Base-by-base conservation (phyloP, 2,113 vertebrate species). In the Sciurus niger region DNA sequence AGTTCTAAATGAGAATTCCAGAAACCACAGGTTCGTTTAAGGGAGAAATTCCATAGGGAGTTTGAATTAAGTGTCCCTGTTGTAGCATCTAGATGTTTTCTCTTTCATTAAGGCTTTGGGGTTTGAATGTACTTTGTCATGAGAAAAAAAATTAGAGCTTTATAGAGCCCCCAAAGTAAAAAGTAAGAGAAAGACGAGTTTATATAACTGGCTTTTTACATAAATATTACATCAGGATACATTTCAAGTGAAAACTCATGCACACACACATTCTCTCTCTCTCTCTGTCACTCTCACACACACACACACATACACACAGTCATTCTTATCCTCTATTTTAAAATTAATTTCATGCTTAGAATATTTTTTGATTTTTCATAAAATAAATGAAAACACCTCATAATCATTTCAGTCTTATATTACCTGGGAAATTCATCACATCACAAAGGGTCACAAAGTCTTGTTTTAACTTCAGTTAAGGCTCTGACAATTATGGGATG, bases 221-320 rank as follows among this genome's bases (percentile, higher is more conserved):
- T 98, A 98, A 98, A 98, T 98, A 98, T 97, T 98, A 97, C 95
- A 98, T 90, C 84, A 94, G 98, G 94, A 98, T 97, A 92, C 82
- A 96, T 97, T 98, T 97, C 95, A 93, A 97, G 93, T 97, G 93
- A 97, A 96, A 89, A 96, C 94, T 96, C 87, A 51, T 20, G 7
- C 46, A 4, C 4, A 12, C 34, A 53, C 2, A 1, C 79, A 94
- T 16, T 53, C 9, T 63, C 60, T 63, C 60, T 63, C 60, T 63
- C 60, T 63, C 60, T 28, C 24, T 63, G 24, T 28, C 60, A 28
- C 0, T 63, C 60, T 28, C 60, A 28, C 0, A 11, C 63, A 80
- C 79, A 94, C 85, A 90, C 96, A 93, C 88, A 70, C 84, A 90
- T 94, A 92, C 76, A 40, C 85, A 94, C 90, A 96, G 68, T 92